A percentile compares a stretch with the other conserved stretches of the same genome.
Evolutionary conservation across 1,140 invertebrate species (phyloP).

Genomic region (Drosophila pectinifera): DNA sequence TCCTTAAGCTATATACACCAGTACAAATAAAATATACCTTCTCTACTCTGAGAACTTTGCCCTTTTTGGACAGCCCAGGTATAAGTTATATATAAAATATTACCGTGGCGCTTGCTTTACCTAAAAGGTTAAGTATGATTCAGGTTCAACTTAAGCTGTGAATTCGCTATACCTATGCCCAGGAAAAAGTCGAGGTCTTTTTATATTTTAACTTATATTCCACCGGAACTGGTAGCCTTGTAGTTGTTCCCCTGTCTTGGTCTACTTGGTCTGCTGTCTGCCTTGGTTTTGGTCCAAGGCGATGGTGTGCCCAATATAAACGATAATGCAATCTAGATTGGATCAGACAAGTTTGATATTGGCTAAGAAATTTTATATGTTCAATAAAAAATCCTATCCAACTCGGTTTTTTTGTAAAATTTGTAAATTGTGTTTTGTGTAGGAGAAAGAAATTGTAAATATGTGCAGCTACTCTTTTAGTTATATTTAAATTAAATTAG

Average conservation of each 20-base stretch:
- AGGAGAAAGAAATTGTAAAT: too few species aligned
- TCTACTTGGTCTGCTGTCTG: neutral
- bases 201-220: neutral
- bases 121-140: neutral
- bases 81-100: neutral
- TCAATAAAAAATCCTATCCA: too few species aligned
- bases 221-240: neutral
- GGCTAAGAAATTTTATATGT: too few species aligned
- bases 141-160: neutral
- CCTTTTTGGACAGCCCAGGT: too few species aligned
- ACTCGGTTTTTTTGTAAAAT: too few species aligned
- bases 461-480: too few species aligned
- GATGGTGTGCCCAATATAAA: neutral
- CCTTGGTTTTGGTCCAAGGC: neutral
- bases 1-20: neutral
- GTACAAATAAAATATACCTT: neutral
- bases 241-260: slow-evolving; percentile 8
- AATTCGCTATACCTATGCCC: neutral
- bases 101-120: too few species aligned
- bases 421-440: too few species aligned
- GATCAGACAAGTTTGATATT: too few species aligned
- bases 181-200: neutral
- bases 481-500: too few species aligned
- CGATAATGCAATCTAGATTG: neutral
- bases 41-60: too few species aligned